Evolutionary conservation across 2,888 invertebrate genomes (phyloP), one percentile per base, ranked within the genome.

Genomic region (Cabera pusaria): DNA sequence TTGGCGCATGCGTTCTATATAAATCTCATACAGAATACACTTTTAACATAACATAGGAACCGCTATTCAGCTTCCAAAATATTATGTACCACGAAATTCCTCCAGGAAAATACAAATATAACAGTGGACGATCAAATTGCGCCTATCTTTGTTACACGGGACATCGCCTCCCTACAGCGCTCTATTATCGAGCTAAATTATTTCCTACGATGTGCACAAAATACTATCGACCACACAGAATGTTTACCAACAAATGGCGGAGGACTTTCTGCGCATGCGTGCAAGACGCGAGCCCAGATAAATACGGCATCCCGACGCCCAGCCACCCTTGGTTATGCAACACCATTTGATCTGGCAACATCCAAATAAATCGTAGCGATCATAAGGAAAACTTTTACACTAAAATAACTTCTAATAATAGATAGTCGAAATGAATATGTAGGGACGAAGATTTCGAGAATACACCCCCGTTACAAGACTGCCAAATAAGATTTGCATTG

Each of bases 281-380:
- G 47, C 43, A n/a, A 46, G 44, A 44, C 43, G 33, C 48, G 34
- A 46, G 58, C 37, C 59, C 56, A 43, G 59, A 73, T 73, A 70
- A 66, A 73, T 67, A 66, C 56, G 65, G 61, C 65, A 67, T 58
- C 65, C 62, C 54, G 59, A 63, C 64, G 62, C 69, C 67, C 56
- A 56, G 55, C 60, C 69, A 56, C 57, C 69, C 64, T 56, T 44
- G 64, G 74, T 86, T 84, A 85, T 80, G 78, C 78, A 84, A 82
- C 70, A 63, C 51, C 49, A 49, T 69, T 71, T 70, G 66, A 68
- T 76, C 71, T 65, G 72, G 72, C 73, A 75, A 72, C 73, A 73
- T 71, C 69, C 55, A 27, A 45, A 63, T 61, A 63, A 64, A 64
- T 69, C 64, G 52, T 46, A 27, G 23, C 23, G 45, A 56, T 56